Evolutionary conservation across 2,888 invertebrate species (phyloP).

Genomic region (Drosophila silvestris): DNA sequence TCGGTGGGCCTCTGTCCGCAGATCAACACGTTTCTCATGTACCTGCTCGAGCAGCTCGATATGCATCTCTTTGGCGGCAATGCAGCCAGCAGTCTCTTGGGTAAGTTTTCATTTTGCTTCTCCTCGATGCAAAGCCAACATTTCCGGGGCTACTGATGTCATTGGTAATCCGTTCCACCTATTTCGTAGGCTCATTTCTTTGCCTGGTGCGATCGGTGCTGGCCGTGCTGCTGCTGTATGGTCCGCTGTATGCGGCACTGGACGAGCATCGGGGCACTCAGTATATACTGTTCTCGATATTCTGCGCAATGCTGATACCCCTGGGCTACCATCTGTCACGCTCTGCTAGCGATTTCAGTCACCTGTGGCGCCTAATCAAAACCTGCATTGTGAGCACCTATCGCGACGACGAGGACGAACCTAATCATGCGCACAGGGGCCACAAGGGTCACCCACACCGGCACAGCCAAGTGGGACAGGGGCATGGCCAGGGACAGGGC

Average conservation of each 20-base stretch:
- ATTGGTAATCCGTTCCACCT: background rate
- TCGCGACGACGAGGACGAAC: conserved; percentile 89
- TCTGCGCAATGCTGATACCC: conserved; percentile 94
- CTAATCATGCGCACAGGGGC: conserved; percentile 53
- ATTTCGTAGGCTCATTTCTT: conserved; percentile 88
- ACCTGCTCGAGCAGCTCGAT: conserved; percentile 97
- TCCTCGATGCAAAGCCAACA: background rate
- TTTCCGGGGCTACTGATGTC: background rate
- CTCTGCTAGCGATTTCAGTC: conserved; percentile 95
- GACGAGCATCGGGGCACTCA: conserved; percentile 94
- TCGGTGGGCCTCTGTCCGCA: conserved; percentile 98
- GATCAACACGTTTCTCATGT: conserved; percentile 98
- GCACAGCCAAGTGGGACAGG: conserved; percentile 30
- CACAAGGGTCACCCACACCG: conserved; percentile 24
- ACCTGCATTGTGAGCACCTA: conserved; percentile 90
- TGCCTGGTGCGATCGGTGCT: conserved; percentile 92
- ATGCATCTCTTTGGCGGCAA: conserved; percentile 96
- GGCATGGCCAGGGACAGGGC: conserved; percentile 33
- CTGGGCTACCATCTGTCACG: conserved; percentile 96
- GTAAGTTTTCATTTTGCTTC: conserved; percentile 85
- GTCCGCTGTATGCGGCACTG: conserved; percentile 94
- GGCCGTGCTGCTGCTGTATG: conserved; percentile 92
- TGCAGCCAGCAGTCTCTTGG: conserved; percentile 92
- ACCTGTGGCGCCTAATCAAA: conserved; percentile 95
- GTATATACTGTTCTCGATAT: conserved; percentile 97